Conservation (phyloP, 2,888 invertebrate genomes). For the Micoletzkya japonica region DNA sequence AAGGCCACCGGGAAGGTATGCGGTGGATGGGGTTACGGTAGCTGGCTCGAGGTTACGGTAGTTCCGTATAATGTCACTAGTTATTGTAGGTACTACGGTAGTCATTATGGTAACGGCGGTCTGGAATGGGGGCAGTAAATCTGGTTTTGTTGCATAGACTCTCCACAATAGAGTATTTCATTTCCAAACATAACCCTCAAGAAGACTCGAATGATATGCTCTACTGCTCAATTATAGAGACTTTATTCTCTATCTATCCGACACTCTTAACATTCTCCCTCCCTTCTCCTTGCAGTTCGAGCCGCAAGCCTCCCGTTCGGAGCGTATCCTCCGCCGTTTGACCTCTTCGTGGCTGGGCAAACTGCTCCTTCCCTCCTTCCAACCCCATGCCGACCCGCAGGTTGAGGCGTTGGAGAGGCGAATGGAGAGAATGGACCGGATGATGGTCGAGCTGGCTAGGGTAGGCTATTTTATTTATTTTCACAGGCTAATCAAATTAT, state of each 20-base stretch:
- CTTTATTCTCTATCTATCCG: too few species aligned
- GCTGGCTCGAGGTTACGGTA: neutral
- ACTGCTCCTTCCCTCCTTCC: conserved; percentile 2
- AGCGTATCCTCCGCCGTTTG: conserved; percentile 16
- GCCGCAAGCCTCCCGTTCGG: conserved; percentile 13
- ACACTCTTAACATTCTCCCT: too few species aligned
- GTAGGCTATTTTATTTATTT: too few species aligned
- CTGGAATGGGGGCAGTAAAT: too few species aligned
- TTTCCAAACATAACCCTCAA: too few species aligned
- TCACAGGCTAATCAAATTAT: too few species aligned
- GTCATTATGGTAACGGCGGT: neutral
- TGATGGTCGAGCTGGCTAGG: conserved; percentile 36
- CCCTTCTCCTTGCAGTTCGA: too few species aligned
- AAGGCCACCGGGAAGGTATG: conserved; percentile 63
- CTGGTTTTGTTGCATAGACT: too few species aligned
- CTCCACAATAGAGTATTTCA: too few species aligned
- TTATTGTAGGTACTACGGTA: neutral
- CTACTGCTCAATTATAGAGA: too few species aligned
- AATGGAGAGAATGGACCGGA: conserved; percentile 35
- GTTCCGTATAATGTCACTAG: neutral
- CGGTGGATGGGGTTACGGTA: too few species aligned
- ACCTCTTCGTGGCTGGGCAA: neutral
- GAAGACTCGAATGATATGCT: too few species aligned
- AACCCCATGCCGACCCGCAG: conserved; percentile 13
- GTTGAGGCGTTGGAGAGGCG: conserved; percentile 33